Evolutionary conservation across 2,888 invertebrate genomes (phyloP), one percentile per base, ranked within the genome.

Genomic region (Nineta flava): DNA sequence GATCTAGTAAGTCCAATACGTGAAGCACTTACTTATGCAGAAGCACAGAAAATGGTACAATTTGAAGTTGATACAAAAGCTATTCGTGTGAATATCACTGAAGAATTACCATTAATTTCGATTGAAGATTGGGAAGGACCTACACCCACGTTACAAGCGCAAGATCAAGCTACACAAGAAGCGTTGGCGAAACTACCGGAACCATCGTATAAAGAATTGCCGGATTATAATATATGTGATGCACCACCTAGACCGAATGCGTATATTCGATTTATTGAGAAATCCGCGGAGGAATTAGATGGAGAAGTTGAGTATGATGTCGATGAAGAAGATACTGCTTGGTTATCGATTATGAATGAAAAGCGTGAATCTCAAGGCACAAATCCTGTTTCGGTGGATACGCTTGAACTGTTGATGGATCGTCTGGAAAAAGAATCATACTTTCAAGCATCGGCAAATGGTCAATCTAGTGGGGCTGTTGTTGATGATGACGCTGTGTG

Each of bases 401-500:
- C 84, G 0, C 79, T 99, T 63, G 97, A 99, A 65, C 67, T 92
- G n/a, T 69, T 97, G 1, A 96, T 99, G 93, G 97, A 99, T 67
- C 76, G 96, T 50, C 71, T 99, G 57, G 97, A 99, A 63, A 99
- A 99, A 65, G 96, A 96, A 65, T 95, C 95, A 1, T 92, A 91
- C 65, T 95, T 95, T 64, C 91, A 92, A 68, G 82, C 81, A 17
- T 74, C 80, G 9, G 81, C 81, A 61, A 84, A 70, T 60, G 85
- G 79, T 38, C 79, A 76, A 63, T 78, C 68, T 61, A 65, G 65
- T 49, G 78, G 84, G 15, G 83, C 86, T 0, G 85, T 91, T 1
- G 88, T 90, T 6, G 96, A 96, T 59, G 96, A 96, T 61, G 96
- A 97, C 69, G 97, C 97, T 0, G 95, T 97, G 0, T 99, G 99